Conservation (phyloP, 2,797 vertebrate species). For the Gorsachius magnificus region DNA sequence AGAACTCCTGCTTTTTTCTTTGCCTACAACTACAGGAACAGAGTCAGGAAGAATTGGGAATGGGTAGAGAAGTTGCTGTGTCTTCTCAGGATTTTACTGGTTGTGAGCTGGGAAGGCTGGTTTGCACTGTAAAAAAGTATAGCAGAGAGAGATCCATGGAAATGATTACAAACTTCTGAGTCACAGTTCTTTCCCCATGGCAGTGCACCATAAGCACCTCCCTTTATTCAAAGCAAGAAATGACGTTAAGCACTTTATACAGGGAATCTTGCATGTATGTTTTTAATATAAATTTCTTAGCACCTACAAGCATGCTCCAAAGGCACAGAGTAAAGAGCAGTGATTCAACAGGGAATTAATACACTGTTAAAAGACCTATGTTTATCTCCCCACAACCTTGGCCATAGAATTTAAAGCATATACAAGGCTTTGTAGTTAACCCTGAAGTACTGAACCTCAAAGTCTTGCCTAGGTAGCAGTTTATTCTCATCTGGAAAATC, state of each 20-base stretch:
- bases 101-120: not conserved
- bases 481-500: not conserved
- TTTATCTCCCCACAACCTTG: not conserved
- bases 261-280: not conserved
- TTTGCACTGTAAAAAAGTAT: not conserved
- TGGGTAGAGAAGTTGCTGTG: not conserved
- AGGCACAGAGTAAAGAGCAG: not conserved
- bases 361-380: not conserved
- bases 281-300: constrained; percentile 3
- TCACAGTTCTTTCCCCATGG: not conserved
- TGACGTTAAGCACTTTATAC: not conserved
- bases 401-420: not conserved
- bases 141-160: not conserved
- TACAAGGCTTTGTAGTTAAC: not conserved
- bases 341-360: not conserved
- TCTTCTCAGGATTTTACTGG: not conserved
- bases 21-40: not conserved
- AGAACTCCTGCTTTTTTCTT: not conserved
- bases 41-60: not conserved
- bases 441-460: not conserved
- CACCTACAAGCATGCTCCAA: not conserved
- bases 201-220: not conserved
- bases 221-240: not conserved
- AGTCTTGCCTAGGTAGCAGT: not conserved
- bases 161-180: not conserved